Base-by-base conservation (phyloP, 2,888 invertebrate genomes). In the Flabesymbios commensalis region DNA sequence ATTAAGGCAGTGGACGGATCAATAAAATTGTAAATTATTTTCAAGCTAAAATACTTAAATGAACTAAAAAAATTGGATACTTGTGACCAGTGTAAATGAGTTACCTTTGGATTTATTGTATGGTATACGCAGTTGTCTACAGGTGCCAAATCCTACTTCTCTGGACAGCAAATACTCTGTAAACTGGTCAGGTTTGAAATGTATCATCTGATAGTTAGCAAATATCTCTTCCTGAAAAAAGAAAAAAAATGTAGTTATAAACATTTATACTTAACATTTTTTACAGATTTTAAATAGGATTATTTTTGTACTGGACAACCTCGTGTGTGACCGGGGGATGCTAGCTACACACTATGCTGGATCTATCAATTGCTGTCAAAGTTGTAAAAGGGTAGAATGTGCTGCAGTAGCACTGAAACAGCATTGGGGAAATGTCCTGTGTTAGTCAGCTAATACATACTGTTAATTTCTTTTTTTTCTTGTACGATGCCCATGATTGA, bases 401-500 rank as follows among this genome's bases (percentile, higher is more conserved):
- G n/a, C n/a, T n/a, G n/a, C n/a, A n/a, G n/a, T n/a, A n/a, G n/a
- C n/a, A n/a, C n/a, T n/a, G n/a, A n/a, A n/a, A n/a, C n/a, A n/a
- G n/a, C n/a, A n/a, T n/a, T n/a, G n/a, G n/a, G n/a, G n/a, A n/a
- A n/a, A n/a, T n/a, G n/a, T n/a, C n/a, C n/a, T n/a, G n/a, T n/a
- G n/a, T n/a, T n/a, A n/a, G n/a, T n/a, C n/a, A n/a, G n/a, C n/a
- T n/a, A 28, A 55, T 36, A 45, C 57, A n/a, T 53, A 80, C 80
- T 3, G 78, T 76, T 75, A 90, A 89, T 75, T 90, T 78, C 66
- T 80, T 83, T 57, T 78, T 76, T 63, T 78, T 91, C 81, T 81
- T 80, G 73, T 99, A 99, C 71, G 95, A 94, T 14, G 90, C 88
- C 93, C 94, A 98, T 72, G 91, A 90, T 83, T 99, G 99, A 0